A percentile compares a stretch with the other conserved stretches of the same genome.
Conservation (phyloP, 2,888 invertebrate genomes). For the Drosophila testacea region DNA sequence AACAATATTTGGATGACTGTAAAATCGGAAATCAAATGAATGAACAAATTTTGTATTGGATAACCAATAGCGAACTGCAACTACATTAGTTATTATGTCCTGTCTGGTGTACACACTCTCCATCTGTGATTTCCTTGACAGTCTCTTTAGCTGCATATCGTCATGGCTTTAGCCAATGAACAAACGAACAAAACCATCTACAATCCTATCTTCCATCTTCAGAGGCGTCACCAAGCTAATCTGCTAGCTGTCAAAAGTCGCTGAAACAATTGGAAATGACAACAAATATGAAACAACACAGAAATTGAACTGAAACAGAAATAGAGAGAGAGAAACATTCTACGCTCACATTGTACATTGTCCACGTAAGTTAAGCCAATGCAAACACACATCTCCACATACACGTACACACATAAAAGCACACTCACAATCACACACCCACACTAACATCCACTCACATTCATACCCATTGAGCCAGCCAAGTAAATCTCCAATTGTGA, state of each 20-base stretch:
- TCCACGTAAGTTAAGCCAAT: slow-evolving; percentile 48
- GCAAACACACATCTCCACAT: slow-evolving; percentile 40
- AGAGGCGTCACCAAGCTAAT: slow-evolving; percentile 72
- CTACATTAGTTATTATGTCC: slow-evolving; percentile 9
- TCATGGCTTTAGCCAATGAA: slow-evolving; percentile 23
- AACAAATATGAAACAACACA: slow-evolving; percentile 71
- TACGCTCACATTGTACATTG: slow-evolving; percentile 27
- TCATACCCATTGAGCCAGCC: slow-evolving; percentile 25
- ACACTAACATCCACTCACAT: slow-evolving; percentile 8
- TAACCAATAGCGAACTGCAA: slow-evolving; percentile 31
- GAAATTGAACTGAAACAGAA: slow-evolving; percentile 13
- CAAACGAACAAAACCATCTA: slow-evolving; percentile 8
- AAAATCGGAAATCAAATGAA: slow-evolving; percentile 17
- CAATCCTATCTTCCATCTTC: slow-evolving; percentile 30
- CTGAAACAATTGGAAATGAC: slow-evolving; percentile 77
- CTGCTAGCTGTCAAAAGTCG: slow-evolving; percentile 75
- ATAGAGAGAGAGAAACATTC: background rate
- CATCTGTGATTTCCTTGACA: slow-evolving; percentile 64
- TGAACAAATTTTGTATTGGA: slow-evolving; percentile 13
- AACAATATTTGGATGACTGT: background rate
- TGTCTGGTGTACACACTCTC: background rate
- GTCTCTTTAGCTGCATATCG: slow-evolving; percentile 38
- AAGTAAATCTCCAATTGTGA: slow-evolving; percentile 58
- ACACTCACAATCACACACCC: background rate
- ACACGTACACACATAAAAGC: background rate